A percentile compares a stretch with the other conserved stretches of the same genome.
Conservation (phyloP, 2,888 invertebrate species). For the Coleophora deauratella region DNA sequence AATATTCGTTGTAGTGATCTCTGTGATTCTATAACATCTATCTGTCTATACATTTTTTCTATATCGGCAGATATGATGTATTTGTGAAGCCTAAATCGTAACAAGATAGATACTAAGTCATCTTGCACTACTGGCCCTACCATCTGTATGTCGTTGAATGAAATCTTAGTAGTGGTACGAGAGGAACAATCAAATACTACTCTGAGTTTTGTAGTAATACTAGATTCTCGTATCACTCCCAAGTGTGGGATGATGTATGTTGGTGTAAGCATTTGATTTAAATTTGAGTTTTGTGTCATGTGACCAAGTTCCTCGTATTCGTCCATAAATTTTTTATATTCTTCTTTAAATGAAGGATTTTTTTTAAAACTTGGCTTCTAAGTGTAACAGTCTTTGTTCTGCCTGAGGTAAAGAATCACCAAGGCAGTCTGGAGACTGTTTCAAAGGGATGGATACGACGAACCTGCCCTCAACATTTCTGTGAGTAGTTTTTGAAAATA, state of each 20-base stretch:
- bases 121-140: slow-evolving; percentile 18
- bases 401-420: slow-evolving; percentile 13
- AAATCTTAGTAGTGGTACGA: slow-evolving; percentile 5
- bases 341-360: slow-evolving; percentile 6
- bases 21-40: slow-evolving; percentile 15
- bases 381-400: slow-evolving; percentile 9
- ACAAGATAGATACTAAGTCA: slow-evolving; percentile 19
- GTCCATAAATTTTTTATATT: slow-evolving; percentile 14
- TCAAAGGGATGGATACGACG: too few relatives aligned
- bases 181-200: slow-evolving; percentile 14
- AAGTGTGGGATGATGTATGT: slow-evolving; percentile 15
- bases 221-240: slow-evolving; percentile 13
- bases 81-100: slow-evolving; percentile 17
- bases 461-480: too few relatives aligned
- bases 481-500: too few relatives aligned
- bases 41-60: slow-evolving; percentile 22
- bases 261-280: slow-evolving; percentile 1
- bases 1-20: slow-evolving; percentile 23
- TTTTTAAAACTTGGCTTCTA: slow-evolving; percentile 12
- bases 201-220: slow-evolving; percentile 9
- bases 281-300: slow-evolving; percentile 8
- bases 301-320: slow-evolving; percentile 15
- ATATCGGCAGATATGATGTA: slow-evolving; percentile 13
- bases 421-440: not conserved
- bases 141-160: slow-evolving; percentile 17